Conservation (phyloP, 2,888 invertebrate genomes). For the Mimas tiliae region DNA sequence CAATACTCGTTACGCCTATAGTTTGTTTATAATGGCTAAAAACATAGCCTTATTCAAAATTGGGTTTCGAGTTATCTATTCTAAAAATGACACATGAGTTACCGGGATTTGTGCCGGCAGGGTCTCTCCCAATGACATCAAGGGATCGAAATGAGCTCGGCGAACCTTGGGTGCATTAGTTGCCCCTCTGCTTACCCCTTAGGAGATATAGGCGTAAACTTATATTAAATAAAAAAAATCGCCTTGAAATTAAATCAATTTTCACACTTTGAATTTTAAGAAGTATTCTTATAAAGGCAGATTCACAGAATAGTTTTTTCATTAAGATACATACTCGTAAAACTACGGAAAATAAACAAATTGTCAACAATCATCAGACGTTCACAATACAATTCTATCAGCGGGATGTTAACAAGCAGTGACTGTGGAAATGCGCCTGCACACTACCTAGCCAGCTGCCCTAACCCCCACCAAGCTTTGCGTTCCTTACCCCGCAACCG, state of each 20-base stretch:
- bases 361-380: conserved; percentile 63
- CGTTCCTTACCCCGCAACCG: conserved; percentile 72
- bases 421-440: conserved; percentile 74
- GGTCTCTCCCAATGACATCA: no score
- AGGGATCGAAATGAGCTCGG: no score
- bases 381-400: conserved; percentile 72
- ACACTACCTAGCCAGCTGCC: conserved; percentile 83
- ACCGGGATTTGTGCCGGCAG: no score
- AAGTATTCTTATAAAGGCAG: background rate
- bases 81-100: no score
- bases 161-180: no score
- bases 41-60: no score
- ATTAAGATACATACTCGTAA: background rate
- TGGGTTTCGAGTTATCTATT: no score
- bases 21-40: no score
- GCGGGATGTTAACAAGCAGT: conserved; percentile 78
- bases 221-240: background rate
- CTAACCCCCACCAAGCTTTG: conserved; percentile 71
- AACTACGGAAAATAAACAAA: conserved; percentile 31
- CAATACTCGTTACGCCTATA: no score
- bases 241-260: no score
- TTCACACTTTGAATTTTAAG: background rate
- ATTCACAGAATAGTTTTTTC: background rate
- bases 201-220: background rate
- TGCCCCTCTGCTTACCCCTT: no score